phyloP scores from a whole-genome alignment of 2,797 vertebrate genomes.

The Brotogeris chrysoptera region DNA sequence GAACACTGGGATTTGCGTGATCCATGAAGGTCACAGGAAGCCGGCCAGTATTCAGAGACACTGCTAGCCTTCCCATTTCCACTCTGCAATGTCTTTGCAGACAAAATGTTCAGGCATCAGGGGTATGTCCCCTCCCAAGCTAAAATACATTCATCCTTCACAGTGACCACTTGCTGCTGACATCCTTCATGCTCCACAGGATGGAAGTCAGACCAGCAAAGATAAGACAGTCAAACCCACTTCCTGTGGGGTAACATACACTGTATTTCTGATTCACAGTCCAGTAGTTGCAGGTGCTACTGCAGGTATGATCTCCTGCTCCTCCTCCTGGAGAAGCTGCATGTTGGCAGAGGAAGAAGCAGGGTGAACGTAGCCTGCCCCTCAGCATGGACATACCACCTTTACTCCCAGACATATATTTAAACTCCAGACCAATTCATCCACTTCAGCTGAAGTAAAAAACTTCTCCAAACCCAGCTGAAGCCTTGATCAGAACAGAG shows the following conservation, averaged over 20 bases:
- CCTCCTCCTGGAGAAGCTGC: neutral
- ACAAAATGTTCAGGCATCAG: neutral
- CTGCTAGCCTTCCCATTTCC: neutral
- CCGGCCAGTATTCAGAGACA: neutral
- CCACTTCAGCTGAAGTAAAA: neutral
- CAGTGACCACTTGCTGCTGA: neutral
- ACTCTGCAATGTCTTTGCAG: neutral
- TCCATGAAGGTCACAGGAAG: neutral
- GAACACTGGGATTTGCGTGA: neutral
- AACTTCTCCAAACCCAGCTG: neutral
- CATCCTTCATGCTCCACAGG: neutral
- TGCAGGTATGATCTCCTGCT: neutral
- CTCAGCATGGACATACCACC: neutral
- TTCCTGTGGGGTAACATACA: neutral
- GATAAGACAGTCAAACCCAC: neutral
- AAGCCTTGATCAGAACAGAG: neutral
- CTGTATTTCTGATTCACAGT: neutral
- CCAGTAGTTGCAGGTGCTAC: neutral
- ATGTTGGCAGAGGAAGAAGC: fast-evolving
- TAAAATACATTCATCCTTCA: neutral
- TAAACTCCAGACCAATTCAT: neutral
- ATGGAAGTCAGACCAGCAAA: neutral
- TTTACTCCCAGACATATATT: neutral
- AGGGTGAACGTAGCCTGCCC: neutral
- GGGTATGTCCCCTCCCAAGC: neutral